Base-by-base conservation (phyloP, 1,140 invertebrate species). In the Lasioglossum baleicum region DNA sequence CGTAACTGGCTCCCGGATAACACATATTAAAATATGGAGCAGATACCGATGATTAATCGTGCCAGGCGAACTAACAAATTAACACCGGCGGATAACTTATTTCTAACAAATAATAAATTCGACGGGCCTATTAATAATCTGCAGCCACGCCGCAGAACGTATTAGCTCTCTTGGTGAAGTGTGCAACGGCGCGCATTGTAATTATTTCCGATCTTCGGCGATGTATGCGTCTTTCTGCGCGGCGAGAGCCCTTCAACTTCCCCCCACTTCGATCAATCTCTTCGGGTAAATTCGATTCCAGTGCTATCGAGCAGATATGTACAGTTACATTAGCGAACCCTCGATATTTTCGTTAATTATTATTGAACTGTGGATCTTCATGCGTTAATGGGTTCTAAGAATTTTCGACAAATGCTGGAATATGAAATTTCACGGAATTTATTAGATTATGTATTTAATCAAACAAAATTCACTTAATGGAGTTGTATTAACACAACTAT, bases 1-100 rank as follows among this genome's bases (percentile, higher is more conserved):
- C 68, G 20, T 70, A 70, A 70, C 68, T 70, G 68, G 68, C 51
- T 53, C 48, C 68, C 17, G 51, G 48, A 20, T 56, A 70, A 35
- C 68, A 70, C 26, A 70, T 58, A 58, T 70, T 56, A 70, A 70
- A 56, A 56, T 70, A 70, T 70, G 31, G 68, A 56, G 7, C 68
- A 70, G 68, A 70, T 58, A 58, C n/a, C 26, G 7, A 17, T 70
- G 68, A 70, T 70, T 70, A 70, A 70, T 53, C 68, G 65, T 58
- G 68, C 68, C 35, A 58, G 51, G 11, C 17, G 31, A 22, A 31
- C 22, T 70, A 70, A 70, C 68, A 70, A 70, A 70, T 70, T 58
- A 40, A 70, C 51, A 17, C 51, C 8, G 68, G 31, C 13, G 4
- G 68, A 56, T 70, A 58, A 70, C 31, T 56, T n/a, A 70, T 70